Percentiles rank a stretch among this genome's conserved stretches.
phyloP scores from a whole-genome alignment of 2,797 vertebrate species.

The Tamandua tetradactyla region DNA sequence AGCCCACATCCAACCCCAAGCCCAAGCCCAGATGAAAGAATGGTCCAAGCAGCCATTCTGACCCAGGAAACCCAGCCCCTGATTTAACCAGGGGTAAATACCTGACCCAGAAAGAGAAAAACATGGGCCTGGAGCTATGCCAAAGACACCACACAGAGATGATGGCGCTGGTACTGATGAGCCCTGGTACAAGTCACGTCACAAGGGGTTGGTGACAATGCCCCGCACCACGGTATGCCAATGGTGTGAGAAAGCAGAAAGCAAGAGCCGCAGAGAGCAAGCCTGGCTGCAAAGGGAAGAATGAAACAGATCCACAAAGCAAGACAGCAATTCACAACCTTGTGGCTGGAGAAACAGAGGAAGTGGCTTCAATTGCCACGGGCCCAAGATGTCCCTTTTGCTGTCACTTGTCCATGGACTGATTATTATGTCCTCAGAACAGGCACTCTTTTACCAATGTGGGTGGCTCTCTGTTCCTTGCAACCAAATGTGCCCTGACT shows the following conservation, averaged over 20 bases:
- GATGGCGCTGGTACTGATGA: fast-evolving
- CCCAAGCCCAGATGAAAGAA: not conserved
- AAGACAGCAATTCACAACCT: not conserved
- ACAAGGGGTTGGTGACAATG: not conserved
- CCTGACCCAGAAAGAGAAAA: not conserved
- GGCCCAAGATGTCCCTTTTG: not conserved
- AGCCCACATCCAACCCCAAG: not conserved
- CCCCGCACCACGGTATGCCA: not conserved
- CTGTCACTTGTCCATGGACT: not conserved
- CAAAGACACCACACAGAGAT: too few species aligned
- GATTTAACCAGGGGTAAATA: not conserved
- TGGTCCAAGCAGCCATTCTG: not conserved
- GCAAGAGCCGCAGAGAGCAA: not conserved
- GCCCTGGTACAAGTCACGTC: too few species aligned
- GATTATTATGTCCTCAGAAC: not conserved
- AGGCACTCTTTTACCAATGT: not conserved
- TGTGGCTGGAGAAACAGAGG: not conserved
- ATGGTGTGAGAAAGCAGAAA: not conserved
- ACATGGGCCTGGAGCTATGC: not conserved
- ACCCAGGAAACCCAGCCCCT: fast-evolving
- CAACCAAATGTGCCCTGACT: not conserved
- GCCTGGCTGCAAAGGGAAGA: not conserved
- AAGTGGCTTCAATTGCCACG: fast-evolving
- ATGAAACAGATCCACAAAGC: not conserved
- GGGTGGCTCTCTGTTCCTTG: not conserved